phyloP scores from a whole-genome alignment of 2,888 invertebrate genomes.

The Leucophenga montana region DNA sequence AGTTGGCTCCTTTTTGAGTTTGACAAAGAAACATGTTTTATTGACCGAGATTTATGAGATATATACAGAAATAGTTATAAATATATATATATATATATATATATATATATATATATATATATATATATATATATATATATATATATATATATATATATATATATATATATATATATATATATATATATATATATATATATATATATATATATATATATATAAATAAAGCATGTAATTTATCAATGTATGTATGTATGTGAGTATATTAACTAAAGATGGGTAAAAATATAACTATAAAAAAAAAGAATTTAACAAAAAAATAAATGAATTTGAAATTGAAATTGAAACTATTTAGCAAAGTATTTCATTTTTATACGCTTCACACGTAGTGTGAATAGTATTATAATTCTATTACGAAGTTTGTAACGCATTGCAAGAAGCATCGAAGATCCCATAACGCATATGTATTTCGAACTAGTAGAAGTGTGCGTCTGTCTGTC shows the following conservation, averaged over 20 bases:
- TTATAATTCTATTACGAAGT: too few species aligned
- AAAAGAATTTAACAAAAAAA: too few species aligned
- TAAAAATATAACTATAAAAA: neutral
- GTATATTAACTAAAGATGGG: neutral
- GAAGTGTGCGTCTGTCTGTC: too few species aligned
- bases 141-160: neutral
- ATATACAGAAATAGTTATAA: neutral
- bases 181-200: neutral
- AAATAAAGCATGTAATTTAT: conserved; percentile 13
- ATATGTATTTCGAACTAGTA: too few species aligned
- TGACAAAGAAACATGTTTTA: neutral
- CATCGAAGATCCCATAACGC: too few species aligned
- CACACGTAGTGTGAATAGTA: too few species aligned
- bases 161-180: neutral
- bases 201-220: neutral
- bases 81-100: neutral
- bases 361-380: too few species aligned
- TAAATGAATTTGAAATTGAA: too few species aligned
- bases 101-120: neutral
- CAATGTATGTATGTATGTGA: conserved; percentile 1
- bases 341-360: too few species aligned
- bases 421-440: too few species aligned
- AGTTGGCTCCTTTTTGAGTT: conserved; percentile 5
- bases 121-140: neutral
- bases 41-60: neutral